Evolutionary conservation across 2,113 vertebrate species (phyloP).

Genomic region (Hippotragus niger): DNA sequence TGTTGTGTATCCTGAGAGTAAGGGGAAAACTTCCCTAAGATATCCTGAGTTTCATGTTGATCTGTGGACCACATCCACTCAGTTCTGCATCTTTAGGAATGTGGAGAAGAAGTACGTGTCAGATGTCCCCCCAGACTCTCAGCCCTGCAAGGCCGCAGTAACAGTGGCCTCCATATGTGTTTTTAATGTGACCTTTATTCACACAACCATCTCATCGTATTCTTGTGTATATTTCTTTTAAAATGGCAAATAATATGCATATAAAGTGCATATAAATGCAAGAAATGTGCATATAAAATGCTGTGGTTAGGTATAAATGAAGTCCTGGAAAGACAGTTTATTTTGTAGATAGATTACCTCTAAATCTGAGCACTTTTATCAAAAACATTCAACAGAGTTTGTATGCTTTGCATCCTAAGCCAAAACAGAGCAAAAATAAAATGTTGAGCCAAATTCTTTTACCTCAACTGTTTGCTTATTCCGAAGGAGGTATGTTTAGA

Average conservation of each 20-base stretch:
- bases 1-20: not conserved
- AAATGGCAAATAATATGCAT: not conserved
- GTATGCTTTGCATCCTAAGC: constrained; percentile 25
- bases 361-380: constrained; percentile 51
- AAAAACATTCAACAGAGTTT: constrained; percentile 45
- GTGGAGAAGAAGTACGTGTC: not conserved
- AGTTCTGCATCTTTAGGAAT: not conserved
- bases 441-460: constrained; percentile 26
- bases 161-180: not conserved
- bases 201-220: not conserved
- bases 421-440: constrained; percentile 51
- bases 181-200: not conserved
- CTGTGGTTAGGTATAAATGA: not conserved
- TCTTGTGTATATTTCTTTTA: not conserved
- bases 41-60: not conserved
- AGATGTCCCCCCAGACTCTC: not conserved
- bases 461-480: not conserved
- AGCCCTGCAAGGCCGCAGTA: not conserved
- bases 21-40: not conserved
- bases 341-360: constrained; percentile 40
- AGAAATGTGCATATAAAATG: not conserved
- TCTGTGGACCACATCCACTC: not conserved
- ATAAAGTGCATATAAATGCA: not conserved
- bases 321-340: not conserved
- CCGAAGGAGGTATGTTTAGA: not conserved